Base-by-base conservation (phyloP, 2,888 invertebrate genomes). In the Aphidius colemani region DNA sequence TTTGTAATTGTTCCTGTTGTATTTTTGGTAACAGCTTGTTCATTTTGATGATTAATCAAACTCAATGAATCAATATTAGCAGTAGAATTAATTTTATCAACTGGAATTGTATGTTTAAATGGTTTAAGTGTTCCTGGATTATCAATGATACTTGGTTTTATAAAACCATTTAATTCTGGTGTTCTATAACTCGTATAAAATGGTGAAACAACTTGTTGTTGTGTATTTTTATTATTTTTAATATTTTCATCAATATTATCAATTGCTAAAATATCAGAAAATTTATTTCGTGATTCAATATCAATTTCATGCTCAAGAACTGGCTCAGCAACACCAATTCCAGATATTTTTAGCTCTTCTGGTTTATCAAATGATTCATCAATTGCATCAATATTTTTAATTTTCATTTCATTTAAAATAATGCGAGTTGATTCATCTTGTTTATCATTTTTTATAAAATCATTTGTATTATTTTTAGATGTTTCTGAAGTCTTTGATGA, bases 321-420 rank as follows among this genome's bases (percentile, higher is more conserved):
- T 0, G 82, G 81, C 66, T 82, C 83, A 0, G 82, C 83, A 10
- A 82, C 71, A 0, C 83, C 83, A 2, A 83, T 65, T 6, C 80
- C 81, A 0, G 77, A 75, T 10, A 73, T 67, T 44, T 66, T 69
- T 0, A 50, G 11, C 1, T 56, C 59, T 0, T 67, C 57, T n/a
- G 71, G 57, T 6, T 69, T 68, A 8, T 58, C 55, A 7, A 41
- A 10, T 44, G 62, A 7, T 7, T 6, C 53, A 7, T 43, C n/a
- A 7, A 39, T 30, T 30, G 30, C 5, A 30, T 30, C 30, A 30
- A 30, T 30, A 30, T 30, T 30, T 30, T 5, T 30, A 30, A 2
- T 30, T 30, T 30, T 30, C 2, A 18, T 18, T 30, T 30, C 30
- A 30, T 18, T 2, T 18, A 18, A 18, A 46, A 39, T n/a, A 48